Conservation (phyloP, 1,140 invertebrate species). For the Listronotus oregonensis region DNA sequence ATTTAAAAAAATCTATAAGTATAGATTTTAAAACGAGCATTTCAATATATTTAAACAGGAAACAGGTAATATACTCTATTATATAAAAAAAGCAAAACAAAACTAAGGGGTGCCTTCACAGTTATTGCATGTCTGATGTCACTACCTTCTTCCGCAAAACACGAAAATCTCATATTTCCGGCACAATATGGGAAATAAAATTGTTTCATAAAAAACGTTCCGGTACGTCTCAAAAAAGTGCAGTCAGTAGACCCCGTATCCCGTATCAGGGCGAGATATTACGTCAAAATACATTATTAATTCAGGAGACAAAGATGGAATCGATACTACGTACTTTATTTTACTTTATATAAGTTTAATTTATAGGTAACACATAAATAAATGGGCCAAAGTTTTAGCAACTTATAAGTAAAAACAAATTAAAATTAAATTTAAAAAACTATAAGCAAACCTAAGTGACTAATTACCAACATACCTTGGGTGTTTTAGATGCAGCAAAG, state of each 20-base stretch:
- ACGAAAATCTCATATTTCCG: conserved; percentile 33
- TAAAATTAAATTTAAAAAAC: too few species aligned
- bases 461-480: too few species aligned
- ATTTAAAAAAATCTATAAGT: too few species aligned
- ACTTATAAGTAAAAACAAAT: too few species aligned
- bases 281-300: conserved; percentile 22
- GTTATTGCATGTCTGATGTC: conserved; percentile 6
- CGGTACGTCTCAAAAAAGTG: conserved; percentile 24
- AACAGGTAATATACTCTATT: too few species aligned
- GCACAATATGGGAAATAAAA: conserved; percentile 28
- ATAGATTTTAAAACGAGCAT: too few species aligned
- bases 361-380: too few species aligned
- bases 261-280: conserved; percentile 13
- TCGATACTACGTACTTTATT: not conserved
- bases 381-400: too few species aligned
- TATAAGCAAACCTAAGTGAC: too few species aligned
- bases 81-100: too few species aligned
- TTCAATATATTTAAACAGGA: too few species aligned
- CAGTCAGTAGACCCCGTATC: conserved; percentile 24
- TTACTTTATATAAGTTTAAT: not conserved
- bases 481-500: too few species aligned
- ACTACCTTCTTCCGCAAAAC: conserved; percentile 20
- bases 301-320: not conserved
- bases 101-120: not conserved
- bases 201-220: conserved; percentile 24